Percentiles rank a stretch among this genome's conserved stretches.
Evolutionary conservation across 2,113 vertebrate species (phyloP).

Genomic region (Apodemus speciosus): DNA sequence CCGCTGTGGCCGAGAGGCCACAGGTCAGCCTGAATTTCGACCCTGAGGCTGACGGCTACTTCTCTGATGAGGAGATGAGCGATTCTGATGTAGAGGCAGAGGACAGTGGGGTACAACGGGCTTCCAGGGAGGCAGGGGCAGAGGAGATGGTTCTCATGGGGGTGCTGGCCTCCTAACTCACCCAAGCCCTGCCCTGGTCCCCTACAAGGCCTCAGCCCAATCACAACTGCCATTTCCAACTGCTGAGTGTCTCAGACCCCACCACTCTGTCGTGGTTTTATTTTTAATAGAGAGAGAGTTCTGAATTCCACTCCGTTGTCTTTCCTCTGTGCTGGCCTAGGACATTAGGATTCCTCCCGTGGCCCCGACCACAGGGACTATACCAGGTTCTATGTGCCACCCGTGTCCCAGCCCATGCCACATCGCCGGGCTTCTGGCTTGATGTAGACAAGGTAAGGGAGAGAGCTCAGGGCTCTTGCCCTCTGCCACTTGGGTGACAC

Average conservation of each 20-base stretch:
- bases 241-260: constrained; percentile 80
- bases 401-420: not conserved
- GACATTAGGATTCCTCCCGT: constrained; percentile 84
- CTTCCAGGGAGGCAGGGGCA: constrained; percentile 89
- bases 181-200: not conserved
- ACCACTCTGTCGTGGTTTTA: constrained; percentile 76
- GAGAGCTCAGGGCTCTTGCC: constrained; percentile 78
- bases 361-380: constrained; percentile 68
- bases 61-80: constrained; percentile 95
- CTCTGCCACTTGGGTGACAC: constrained; percentile 79
- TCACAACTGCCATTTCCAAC: constrained; percentile 87
- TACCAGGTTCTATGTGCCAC: constrained; percentile 56
- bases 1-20: constrained; percentile 74
- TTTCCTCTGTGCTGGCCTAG: constrained; percentile 84
- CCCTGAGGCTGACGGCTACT: constrained; percentile 93
- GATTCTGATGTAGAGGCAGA: constrained; percentile 89
- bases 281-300: constrained; percentile 85
- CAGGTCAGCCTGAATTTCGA: constrained; percentile 87
- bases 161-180: constrained; percentile 93
- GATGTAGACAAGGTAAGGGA: constrained; percentile 54
- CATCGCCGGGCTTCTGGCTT: constrained; percentile 60
- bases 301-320: constrained; percentile 85
- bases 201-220: constrained; percentile 79
- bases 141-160: constrained; percentile 96
- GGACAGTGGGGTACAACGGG: constrained; percentile 86